Evolutionary conservation across 2,113 vertebrate genomes (phyloP).

Genomic region (Rostratula benghalensis): DNA sequence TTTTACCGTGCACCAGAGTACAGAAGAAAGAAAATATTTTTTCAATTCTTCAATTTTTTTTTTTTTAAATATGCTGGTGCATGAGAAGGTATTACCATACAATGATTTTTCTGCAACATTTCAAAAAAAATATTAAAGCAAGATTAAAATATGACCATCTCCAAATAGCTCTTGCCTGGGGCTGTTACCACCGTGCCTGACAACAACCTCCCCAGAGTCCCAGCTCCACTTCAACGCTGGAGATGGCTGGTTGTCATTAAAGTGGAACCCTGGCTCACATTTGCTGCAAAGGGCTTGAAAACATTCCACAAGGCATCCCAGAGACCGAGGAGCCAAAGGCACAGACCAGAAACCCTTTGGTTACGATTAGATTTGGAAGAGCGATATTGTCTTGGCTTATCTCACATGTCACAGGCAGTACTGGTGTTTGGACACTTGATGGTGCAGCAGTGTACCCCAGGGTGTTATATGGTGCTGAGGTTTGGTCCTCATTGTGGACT

Average conservation of each 20-base stretch:
- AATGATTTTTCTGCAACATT: background rate
- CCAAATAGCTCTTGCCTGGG: background rate
- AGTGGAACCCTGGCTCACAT: background rate
- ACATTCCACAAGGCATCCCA: background rate
- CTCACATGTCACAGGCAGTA: background rate
- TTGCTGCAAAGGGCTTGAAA: background rate
- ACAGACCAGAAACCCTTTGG: background rate
- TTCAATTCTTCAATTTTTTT: background rate
- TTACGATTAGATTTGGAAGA: background rate
- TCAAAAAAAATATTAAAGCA: background rate
- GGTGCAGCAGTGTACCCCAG: background rate
- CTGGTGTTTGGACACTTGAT: background rate
- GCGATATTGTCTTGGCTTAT: background rate
- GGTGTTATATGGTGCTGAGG: background rate
- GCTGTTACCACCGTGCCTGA: accelerated
- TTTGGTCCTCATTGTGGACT: background rate
- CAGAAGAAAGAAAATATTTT: background rate
- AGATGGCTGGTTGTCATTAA: background rate
- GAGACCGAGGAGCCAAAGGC: background rate
- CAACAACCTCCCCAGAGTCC: background rate
- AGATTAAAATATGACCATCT: background rate
- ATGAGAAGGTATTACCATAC: background rate
- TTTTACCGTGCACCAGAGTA: background rate
- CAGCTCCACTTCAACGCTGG: background rate
- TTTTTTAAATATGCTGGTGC: background rate